These are phyloP conservation scores for Hedya salicella DNA, from an alignment of 2,888 invertebrate genomes.

Conservation along the genomic window DNA sequence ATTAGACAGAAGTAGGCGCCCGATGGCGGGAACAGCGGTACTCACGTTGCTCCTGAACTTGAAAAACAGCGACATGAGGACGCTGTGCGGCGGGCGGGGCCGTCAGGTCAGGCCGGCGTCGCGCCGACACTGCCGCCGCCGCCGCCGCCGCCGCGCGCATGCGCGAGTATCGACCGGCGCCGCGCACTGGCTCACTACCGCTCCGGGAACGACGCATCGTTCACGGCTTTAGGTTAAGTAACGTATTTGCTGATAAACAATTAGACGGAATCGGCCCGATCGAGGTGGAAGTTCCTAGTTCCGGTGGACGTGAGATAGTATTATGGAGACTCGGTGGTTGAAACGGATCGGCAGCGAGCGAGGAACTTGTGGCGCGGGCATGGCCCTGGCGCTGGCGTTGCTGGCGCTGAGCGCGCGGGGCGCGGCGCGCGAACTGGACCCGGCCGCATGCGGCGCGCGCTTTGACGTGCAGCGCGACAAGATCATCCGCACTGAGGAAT, in stretches of 20 bases:
- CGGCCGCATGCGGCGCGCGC: slow-evolving; percentile 88
- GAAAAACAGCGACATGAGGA: slow-evolving; percentile 81
- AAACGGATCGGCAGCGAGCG: too few species aligned
- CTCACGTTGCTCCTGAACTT: slow-evolving; percentile 83
- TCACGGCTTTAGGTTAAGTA: slow-evolving; percentile 17
- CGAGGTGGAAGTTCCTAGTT: background rate
- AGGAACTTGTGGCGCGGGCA: background rate
- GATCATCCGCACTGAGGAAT: slow-evolving; percentile 96
- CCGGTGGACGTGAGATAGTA: background rate
- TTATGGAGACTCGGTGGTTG: too few species aligned
- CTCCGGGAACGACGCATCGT: slow-evolving; percentile 5
- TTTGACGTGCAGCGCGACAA: slow-evolving; percentile 95
- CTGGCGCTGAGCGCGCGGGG: slow-evolving; percentile 55
- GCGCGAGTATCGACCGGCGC: slow-evolving; percentile 60
- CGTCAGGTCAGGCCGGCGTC: slow-evolving; percentile 49
- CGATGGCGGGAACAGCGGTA: slow-evolving; percentile 51
- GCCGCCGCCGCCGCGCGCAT: slow-evolving; percentile 54
- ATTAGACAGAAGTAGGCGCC: slow-evolving; percentile 1
- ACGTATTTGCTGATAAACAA: slow-evolving; percentile 30
- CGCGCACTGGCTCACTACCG: slow-evolving; percentile 21
- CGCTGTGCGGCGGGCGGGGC: slow-evolving; percentile 48
- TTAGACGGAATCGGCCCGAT: slow-evolving; percentile 6
- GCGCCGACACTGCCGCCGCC: slow-evolving; percentile 60
- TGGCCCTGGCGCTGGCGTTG: slow-evolving; percentile 50
- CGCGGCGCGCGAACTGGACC: slow-evolving; percentile 83